A percentile compares a stretch with the other conserved stretches of the same genome.
These are phyloP conservation scores for Odontamblyopus lacepedii DNA, from an alignment of 2,797 vertebrate species.

Conservation along the genomic window DNA sequence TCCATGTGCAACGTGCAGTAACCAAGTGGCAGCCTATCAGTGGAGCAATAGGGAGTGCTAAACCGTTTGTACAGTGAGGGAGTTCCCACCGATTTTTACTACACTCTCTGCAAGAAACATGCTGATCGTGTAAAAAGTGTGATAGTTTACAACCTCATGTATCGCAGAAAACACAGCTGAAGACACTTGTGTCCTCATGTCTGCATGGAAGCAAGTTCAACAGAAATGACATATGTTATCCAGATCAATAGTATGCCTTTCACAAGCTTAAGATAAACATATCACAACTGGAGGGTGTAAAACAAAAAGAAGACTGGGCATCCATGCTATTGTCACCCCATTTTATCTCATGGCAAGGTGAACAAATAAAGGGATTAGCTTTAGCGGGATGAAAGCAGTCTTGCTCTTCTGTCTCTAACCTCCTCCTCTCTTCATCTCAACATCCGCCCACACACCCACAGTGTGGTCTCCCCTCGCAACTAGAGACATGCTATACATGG, in stretches of 20 bases:
- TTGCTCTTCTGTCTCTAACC: constrained; percentile 59
- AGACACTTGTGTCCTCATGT: constrained; percentile 18
- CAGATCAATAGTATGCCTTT: constrained; percentile 66
- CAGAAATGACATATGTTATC: constrained; percentile 74
- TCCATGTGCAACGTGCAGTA: constrained; percentile 36
- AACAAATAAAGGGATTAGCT: constrained; percentile 68
- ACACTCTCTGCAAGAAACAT: constrained; percentile 12
- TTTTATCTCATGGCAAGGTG: constrained; percentile 68
- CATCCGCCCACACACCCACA: constrained; percentile 69
- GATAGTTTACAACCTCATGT: constrained; percentile 20
- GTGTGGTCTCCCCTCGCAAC: constrained; percentile 69
- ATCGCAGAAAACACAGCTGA: constrained; percentile 29
- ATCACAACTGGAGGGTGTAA: constrained; percentile 62
- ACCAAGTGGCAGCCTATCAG: constrained; percentile 48
- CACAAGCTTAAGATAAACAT: constrained; percentile 63
- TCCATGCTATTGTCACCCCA: constrained; percentile 55
- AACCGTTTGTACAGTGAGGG: constrained; percentile 45
- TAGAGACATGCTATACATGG: constrained; percentile 55
- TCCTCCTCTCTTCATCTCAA: constrained; percentile 50
- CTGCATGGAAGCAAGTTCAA: constrained; percentile 49
- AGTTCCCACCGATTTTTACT: constrained; percentile 38
- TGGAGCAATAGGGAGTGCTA: constrained; percentile 56
- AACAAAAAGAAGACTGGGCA: constrained; percentile 38
- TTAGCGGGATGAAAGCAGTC: constrained; percentile 73
- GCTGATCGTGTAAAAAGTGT: constrained; percentile 10